Evolutionary conservation across 1,140 invertebrate genomes (phyloP), one percentile per base, ranked within the genome.

Genomic region (Zophobas morio): DNA sequence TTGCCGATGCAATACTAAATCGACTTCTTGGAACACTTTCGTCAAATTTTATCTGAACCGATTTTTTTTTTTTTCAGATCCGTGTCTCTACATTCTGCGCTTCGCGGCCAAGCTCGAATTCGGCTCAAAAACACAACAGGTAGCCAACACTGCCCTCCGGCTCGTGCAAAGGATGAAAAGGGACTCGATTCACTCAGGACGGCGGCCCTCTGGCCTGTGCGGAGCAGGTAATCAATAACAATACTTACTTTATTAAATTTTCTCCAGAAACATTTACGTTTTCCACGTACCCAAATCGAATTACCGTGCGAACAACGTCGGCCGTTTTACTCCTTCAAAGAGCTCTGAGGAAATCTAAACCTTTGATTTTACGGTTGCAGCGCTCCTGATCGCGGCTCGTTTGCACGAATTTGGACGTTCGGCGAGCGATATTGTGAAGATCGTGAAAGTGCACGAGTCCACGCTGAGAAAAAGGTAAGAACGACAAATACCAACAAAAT

Each of bases 141-240:
- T 99, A 1, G 95, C 94, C n/a, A 96, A 94, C 89, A 99, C 98
- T 1, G 98, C 98, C 0, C 88, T 97, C 42, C 89, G 98, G 75
- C 89, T 99, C 49, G 96, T 99, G 3, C 94, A 97, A 85, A 89
- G 98, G 83, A 99, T 99, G 98, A 99, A 99, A 87, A 92, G 95
- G 82, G 98, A 99, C 88, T 99, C 96, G 88, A 96, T 99, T 86
- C 96, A 98, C 84, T 97, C 95, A 1, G 98, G 98, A 33, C 89
- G 98, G 73, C 88, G 98, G 83, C 98, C 98, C 6, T 98, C 98
- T 0, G 98, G 98, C 37, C 89, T 99, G 37, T 99, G 98, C 89
- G 98, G 98, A 8, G 98, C 98, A 86, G 96, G 95, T 96, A 86
- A 87, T 40, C 57, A 32, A 37, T 20, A 33, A 51, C 6, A n/a